A percentile compares a stretch with the other conserved stretches of the same genome.
Conservation (phyloP, 2,888 invertebrate genomes). For the Mythimna ferrago region DNA sequence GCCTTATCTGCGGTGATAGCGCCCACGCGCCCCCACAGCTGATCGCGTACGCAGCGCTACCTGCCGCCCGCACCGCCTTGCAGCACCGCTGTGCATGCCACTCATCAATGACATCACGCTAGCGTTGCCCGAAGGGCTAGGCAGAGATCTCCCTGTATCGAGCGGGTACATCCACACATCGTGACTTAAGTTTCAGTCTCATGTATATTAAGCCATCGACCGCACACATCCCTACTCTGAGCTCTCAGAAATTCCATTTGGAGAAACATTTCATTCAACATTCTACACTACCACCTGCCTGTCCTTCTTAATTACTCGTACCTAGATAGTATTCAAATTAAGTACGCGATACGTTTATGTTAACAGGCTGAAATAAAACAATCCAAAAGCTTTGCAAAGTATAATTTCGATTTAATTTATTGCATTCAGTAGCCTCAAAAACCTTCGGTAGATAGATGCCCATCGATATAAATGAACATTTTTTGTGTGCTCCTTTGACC, state of each 20-base stretch:
- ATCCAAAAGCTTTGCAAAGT: background rate
- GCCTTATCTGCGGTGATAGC: slow-evolving; percentile 66
- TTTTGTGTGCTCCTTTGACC: too few relatives aligned
- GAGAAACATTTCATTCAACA: background rate
- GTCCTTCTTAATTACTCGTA: background rate
- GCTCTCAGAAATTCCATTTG: background rate
- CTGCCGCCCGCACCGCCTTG: background rate
- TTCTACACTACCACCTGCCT: background rate
- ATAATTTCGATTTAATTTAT: background rate
- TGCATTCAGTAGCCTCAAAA: background rate
- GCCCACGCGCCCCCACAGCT: slow-evolving; percentile 60
- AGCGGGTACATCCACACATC: too few relatives aligned
- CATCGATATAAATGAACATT: too few relatives aligned
- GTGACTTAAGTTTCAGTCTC: background rate
- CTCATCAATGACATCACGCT: background rate
- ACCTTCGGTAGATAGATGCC: background rate
- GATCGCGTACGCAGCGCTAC: slow-evolving; percentile 59
- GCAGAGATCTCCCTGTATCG: background rate
- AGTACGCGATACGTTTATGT: background rate
- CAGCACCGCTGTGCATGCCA: background rate
- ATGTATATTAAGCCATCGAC: background rate
- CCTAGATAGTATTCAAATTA: background rate
- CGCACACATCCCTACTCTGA: background rate
- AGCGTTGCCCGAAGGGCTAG: background rate
- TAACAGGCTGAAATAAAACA: background rate